These are phyloP conservation scores for Neolamprologus hecqui DNA, from an alignment of 2,113 vertebrate species.

Conservation along the genomic window DNA sequence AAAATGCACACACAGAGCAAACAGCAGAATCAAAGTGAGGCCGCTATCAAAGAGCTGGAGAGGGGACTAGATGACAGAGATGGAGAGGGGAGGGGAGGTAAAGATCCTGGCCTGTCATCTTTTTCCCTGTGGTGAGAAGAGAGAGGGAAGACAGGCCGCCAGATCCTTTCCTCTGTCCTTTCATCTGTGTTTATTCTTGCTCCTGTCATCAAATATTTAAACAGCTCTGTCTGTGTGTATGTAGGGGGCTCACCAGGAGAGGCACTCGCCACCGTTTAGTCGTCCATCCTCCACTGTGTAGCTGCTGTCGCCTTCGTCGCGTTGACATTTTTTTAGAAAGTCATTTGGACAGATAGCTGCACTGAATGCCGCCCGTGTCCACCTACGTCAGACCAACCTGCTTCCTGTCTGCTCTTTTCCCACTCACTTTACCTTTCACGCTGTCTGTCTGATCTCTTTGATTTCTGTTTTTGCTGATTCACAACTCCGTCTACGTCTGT, in stretches of 20 bases:
- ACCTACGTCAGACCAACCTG: neutral
- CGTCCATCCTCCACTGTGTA: neutral
- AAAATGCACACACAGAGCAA: neutral
- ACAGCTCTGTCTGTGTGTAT: neutral
- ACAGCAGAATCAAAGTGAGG: neutral
- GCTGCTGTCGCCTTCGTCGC: neutral
- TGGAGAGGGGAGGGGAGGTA: neutral
- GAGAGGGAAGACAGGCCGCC: neutral
- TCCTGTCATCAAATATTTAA: constrained; percentile 50
- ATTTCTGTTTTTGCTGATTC: neutral
- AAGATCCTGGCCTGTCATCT: neutral
- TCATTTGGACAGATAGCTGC: neutral
- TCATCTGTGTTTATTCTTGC: constrained; percentile 44
- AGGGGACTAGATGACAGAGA: neutral
- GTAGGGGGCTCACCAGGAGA: neutral
- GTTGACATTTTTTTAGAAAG: neutral
- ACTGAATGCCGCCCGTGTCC: neutral
- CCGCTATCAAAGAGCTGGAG: neutral
- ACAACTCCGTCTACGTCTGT: neutral
- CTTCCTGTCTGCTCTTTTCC: neutral
- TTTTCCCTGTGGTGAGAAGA: neutral
- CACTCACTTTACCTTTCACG: neutral
- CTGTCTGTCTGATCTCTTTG: neutral
- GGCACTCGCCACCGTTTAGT: neutral
- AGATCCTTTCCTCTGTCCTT: constrained; percentile 6